Conservation (phyloP, 2,888 invertebrate genomes). For the Stenodera caucasica region DNA sequence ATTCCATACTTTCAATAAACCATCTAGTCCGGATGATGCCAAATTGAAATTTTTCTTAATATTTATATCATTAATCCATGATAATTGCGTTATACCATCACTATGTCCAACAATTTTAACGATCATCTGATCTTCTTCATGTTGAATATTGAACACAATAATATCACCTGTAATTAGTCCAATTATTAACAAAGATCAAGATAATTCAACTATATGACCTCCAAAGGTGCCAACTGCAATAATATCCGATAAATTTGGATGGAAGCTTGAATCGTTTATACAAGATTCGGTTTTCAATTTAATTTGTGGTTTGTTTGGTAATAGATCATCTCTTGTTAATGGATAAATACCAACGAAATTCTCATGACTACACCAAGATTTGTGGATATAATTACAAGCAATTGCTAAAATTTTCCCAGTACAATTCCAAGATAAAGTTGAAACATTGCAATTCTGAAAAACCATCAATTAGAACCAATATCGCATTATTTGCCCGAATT, state of each 20-base stretch:
- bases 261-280: constrained; percentile 55
- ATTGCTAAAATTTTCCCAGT: constrained; percentile 52
- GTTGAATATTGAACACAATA: constrained; percentile 49
- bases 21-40: constrained; percentile 49
- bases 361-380: constrained; percentile 54
- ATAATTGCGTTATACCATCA: constrained; percentile 48
- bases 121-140: constrained; percentile 44
- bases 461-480: no score
- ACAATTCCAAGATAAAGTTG: constrained; percentile 52
- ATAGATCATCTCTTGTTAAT: constrained; percentile 43
- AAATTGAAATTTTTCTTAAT: constrained; percentile 41
- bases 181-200: constrained; percentile 11
- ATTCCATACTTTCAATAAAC: constrained; percentile 49
- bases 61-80: constrained; percentile 50
- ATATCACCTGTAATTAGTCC: constrained; percentile 38
- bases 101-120: constrained; percentile 44
- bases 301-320: constrained; percentile 46
- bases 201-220: constrained; percentile 2
- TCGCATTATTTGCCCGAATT: no score
- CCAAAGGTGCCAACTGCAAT: constrained; percentile 53
- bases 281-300: constrained; percentile 52
- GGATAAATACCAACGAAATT: constrained; percentile 48
- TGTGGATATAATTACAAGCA: constrained; percentile 48
- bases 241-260: constrained; percentile 57
- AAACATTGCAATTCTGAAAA: constrained; percentile 31